phyloP scores from a whole-genome alignment of 2,113 vertebrate genomes.

The Micronycteris hirsuta region DNA sequence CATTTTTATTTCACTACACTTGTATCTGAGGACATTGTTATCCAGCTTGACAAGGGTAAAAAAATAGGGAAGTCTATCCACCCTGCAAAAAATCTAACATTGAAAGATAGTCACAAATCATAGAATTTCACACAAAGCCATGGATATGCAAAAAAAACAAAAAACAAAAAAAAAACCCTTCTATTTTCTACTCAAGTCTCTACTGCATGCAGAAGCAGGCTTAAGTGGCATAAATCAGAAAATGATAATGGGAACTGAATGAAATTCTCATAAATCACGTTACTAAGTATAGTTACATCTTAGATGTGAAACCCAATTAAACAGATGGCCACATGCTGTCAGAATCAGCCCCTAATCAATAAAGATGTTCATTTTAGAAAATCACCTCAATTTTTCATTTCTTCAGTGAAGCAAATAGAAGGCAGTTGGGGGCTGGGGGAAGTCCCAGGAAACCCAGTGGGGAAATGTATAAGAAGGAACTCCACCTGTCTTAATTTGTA shows the following conservation, averaged over 20 bases:
- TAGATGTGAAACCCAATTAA: slow-evolving; percentile 71
- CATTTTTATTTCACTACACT: background rate
- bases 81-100: slow-evolving; percentile 31
- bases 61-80: slow-evolving; percentile 16
- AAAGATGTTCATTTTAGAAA: slow-evolving; percentile 73
- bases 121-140: slow-evolving; percentile 22
- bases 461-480: slow-evolving; percentile 31
- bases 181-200: slow-evolving; percentile 39
- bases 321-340: slow-evolving; percentile 75
- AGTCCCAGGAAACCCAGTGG: slow-evolving; percentile 45
- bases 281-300: slow-evolving; percentile 75
- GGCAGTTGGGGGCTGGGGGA: background rate
- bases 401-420: slow-evolving; percentile 63
- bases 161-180: background rate
- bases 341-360: slow-evolving; percentile 69
- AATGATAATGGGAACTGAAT: slow-evolving; percentile 57
- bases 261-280: slow-evolving; percentile 68
- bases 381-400: slow-evolving; percentile 70
- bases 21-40: background rate
- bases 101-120: slow-evolving; percentile 21
- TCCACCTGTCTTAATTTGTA: slow-evolving; percentile 61
- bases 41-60: background rate
- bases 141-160: background rate
- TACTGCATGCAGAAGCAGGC: background rate
- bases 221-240: slow-evolving; percentile 59